Conservation (phyloP, 2,113 vertebrate genomes). For the Diadophis punctatus region DNA sequence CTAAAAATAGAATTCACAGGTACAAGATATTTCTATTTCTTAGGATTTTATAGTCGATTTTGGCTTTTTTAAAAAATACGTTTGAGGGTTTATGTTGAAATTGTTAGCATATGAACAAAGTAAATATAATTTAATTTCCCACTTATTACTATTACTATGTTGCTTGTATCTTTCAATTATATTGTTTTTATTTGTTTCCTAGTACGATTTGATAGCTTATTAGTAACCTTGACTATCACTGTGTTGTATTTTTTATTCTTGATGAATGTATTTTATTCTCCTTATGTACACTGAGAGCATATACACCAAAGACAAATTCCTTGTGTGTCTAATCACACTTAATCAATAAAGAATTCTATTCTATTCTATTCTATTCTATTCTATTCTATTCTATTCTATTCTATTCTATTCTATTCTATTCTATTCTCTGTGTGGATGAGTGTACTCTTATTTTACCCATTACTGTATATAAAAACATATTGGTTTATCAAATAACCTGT, state of each 20-base stretch:
- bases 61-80: background rate
- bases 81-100: background rate
- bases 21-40: background rate
- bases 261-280: no score
- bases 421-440: background rate
- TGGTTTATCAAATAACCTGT: background rate
- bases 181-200: no score
- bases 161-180: no score
- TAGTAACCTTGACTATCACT: no score
- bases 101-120: background rate
- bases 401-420: no score
- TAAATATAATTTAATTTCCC: background rate
- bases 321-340: no score
- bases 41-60: background rate
- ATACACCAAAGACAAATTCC: no score
- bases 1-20: background rate
- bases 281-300: no score
- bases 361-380: background rate
- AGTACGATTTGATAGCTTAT: no score
- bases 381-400: background rate
- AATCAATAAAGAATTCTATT: no score
- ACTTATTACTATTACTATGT: no score
- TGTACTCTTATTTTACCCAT: background rate
- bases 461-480: background rate
- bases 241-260: no score